Evolutionary conservation across 37 sponge, comb jelly and placozoan genomes (phyloP).

Genomic region (Hormiphora californensis): DNA sequence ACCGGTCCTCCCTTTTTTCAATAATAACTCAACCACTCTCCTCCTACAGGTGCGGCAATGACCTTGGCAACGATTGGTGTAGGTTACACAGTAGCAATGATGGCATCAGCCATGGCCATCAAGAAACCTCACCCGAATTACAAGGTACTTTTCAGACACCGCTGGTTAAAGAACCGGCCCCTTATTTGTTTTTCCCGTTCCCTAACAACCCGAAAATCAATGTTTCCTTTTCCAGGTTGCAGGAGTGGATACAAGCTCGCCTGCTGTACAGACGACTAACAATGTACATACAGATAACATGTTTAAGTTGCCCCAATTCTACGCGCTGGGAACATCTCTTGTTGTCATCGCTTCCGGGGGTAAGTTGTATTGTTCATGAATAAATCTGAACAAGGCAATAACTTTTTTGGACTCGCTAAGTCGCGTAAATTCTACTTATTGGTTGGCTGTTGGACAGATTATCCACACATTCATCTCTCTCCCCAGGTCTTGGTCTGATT

Average conservation of each 20-base stretch:
- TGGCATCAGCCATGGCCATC: constrained; percentile 7
- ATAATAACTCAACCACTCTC: no score
- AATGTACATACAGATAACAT: constrained; percentile 44
- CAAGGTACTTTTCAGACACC: no score
- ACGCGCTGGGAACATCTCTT: constrained; percentile 4
- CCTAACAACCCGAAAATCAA: no score
- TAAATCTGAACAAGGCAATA: background rate
- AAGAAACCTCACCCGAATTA: constrained; percentile 46
- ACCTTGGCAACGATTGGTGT: constrained; percentile 37
- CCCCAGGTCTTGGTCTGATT: constrained; percentile 5
- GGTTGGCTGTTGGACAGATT: no score
- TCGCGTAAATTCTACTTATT: background rate
- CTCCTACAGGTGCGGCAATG: constrained; percentile 50
- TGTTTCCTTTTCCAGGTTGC: no score
- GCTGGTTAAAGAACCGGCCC: no score
- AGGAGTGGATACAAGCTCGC: background rate
- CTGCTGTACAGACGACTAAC: background rate
- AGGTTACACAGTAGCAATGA: constrained; percentile 22
- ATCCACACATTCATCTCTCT: no score
- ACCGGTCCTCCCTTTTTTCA: no score
- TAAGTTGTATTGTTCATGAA: background rate
- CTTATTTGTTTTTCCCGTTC: no score
- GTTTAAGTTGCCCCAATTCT: constrained; percentile 45
- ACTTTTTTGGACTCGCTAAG: background rate
- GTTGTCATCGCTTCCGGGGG: constrained; percentile 38